phyloP scores from a whole-genome alignment of 2,797 vertebrate genomes.

The Leuciscus waleckii region DNA sequence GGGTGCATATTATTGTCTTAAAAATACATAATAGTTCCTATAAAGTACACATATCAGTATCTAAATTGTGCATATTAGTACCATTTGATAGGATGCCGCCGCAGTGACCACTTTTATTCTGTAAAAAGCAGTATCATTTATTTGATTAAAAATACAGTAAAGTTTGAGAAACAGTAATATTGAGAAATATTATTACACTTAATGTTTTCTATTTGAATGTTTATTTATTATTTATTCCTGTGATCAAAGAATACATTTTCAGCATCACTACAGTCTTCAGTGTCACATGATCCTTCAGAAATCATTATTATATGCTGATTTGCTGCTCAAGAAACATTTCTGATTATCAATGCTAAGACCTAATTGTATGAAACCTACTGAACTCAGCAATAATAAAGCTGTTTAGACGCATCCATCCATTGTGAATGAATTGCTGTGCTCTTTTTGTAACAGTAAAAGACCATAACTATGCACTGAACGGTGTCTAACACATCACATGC shows the following conservation, averaged over 20 bases:
- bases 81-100: background rate
- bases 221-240: background rate
- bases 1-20: background rate
- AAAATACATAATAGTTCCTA: background rate
- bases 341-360: background rate
- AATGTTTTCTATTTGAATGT: background rate
- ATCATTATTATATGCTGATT: background rate
- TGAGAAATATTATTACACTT: background rate
- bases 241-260: background rate
- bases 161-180: background rate
- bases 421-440: background rate
- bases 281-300: slow-evolving; percentile 3
- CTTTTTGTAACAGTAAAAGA: background rate
- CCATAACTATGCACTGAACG: background rate
- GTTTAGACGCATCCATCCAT: background rate
- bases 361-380: background rate
- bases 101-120: background rate
- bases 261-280: background rate
- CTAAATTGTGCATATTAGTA: background rate
- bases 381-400: background rate
- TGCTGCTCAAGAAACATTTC: background rate
- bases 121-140: background rate
- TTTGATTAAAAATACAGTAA: background rate
- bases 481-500: slow-evolving; percentile 5
- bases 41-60: background rate